Base-by-base conservation (phyloP, 1,140 invertebrate genomes). In the Drosophila biarmipes region DNA sequence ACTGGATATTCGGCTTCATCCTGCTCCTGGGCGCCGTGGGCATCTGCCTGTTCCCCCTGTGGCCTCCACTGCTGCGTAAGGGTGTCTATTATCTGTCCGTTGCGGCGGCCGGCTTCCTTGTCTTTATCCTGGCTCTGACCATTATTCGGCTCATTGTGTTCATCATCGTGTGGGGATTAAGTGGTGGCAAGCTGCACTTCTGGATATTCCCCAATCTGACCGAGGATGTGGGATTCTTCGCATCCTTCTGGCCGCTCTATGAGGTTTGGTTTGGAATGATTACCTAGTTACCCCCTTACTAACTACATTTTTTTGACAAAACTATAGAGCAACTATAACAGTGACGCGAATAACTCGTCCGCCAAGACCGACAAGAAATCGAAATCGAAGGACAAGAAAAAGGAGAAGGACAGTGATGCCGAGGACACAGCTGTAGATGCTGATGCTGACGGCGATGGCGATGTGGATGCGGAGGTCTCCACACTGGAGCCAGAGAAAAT, bases 141-240 rank as follows among this genome's bases (percentile, higher is more conserved):
- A 94, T 99, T 45, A 93, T 99, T 17, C 95, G 98, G 58, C 93
- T 98, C 45, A 95, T 99, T 57, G 94, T 99, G 31, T 99, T 99
- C 92, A 97, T 97, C 82, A 87, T 97, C 6, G 94, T 99, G 17
- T 99, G 98, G 98, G 86, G 96, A 1, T 76, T 97, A 1, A 98
- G 98, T 0, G 93, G 98, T 55, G 98, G 98, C 4, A 95, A 96
- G 91, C 96, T 99, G 92, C 98, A 99, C 91, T 94, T 99, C 53
- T 99, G 98, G 98, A 94, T 99, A 52, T 94, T 99, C 64, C 99
- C 99, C 0, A 99, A 99, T 93, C 94, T 99, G 19, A 99, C 98
- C 2, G 98, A 99, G 93, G 99, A 99, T 93, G 98, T 99, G 46
- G 98, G 99, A 35, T 99, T 99, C 93, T 97, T 99, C 62, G 98